A percentile compares a stretch with the other conserved stretches of the same genome.
These are phyloP conservation scores for Drosophila gunungcola DNA, from an alignment of 1,140 invertebrate species.

Conservation along the genomic window DNA sequence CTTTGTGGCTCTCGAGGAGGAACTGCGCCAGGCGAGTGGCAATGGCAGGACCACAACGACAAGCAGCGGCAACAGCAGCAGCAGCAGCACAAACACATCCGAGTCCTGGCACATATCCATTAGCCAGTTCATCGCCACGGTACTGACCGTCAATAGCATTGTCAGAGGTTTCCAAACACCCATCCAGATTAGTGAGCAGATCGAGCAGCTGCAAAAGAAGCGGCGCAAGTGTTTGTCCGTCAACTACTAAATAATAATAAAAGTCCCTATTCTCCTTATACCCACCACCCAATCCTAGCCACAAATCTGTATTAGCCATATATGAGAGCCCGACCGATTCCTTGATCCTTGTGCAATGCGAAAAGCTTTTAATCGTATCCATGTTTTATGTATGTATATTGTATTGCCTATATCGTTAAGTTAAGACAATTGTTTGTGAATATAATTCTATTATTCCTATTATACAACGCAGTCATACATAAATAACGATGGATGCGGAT, in stretches of 20 bases:
- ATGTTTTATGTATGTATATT: slow-evolving; percentile 66
- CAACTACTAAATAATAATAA: slow-evolving; percentile 49
- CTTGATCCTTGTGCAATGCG: slow-evolving; percentile 66
- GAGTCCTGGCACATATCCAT: slow-evolving; percentile 82
- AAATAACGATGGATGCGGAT: slow-evolving; percentile 25
- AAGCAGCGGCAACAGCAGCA: slow-evolving; percentile 45
- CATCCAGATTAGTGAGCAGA: slow-evolving; percentile 72
- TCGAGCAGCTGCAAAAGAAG: slow-evolving; percentile 81
- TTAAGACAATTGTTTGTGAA: slow-evolving; percentile 82
- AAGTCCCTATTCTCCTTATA: background rate
- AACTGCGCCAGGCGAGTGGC: slow-evolving; percentile 58
- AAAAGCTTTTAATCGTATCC: slow-evolving; percentile 64
- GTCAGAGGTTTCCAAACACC: slow-evolving; percentile 65
- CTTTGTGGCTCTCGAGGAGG: slow-evolving; percentile 76
- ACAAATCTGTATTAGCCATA: slow-evolving; percentile 70
- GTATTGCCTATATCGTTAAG: slow-evolving; percentile 56
- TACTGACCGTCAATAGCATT: slow-evolving; percentile 71
- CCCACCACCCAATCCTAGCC: slow-evolving; percentile 35
- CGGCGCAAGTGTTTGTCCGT: slow-evolving; percentile 79
- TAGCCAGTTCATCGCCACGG: slow-evolving; percentile 81
- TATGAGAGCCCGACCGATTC: slow-evolving; percentile 30
- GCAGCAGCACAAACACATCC: slow-evolving; percentile 63
- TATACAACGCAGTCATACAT: slow-evolving; percentile 48
- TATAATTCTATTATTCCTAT: slow-evolving; percentile 78
- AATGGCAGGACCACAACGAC: slow-evolving; percentile 14